These are phyloP conservation scores for Drosophila persimilis DNA, from an alignment of 1,140 invertebrate genomes.

Conservation along the genomic window DNA sequence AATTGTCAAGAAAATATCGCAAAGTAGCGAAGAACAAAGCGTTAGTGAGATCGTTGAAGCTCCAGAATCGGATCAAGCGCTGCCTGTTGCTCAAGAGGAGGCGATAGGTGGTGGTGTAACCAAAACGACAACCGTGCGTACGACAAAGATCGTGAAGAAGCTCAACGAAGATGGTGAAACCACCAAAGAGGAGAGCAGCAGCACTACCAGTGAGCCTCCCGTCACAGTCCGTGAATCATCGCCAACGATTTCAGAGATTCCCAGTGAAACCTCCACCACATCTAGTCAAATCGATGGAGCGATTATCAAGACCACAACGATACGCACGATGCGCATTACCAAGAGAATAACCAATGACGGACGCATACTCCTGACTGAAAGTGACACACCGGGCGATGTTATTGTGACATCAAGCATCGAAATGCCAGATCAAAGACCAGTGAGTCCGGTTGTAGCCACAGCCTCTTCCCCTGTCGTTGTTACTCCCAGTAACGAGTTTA, in stretches of 20 bases:
- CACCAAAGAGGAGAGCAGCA: slow-evolving; percentile 65
- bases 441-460: slow-evolving; percentile 54
- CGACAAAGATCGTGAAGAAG: slow-evolving; percentile 71
- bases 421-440: slow-evolving; percentile 72
- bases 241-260: slow-evolving; percentile 67
- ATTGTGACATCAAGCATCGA: slow-evolving; percentile 78
- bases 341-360: slow-evolving; percentile 77
- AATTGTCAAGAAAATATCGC: slow-evolving; percentile 72
- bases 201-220: slow-evolving; percentile 56
- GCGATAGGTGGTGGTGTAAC: slow-evolving; percentile 58
- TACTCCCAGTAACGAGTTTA: slow-evolving; percentile 48
- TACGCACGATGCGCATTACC: slow-evolving; percentile 78
- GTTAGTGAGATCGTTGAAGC: slow-evolving; percentile 9
- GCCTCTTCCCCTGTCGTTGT: slow-evolving; percentile 37
- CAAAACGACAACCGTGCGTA: slow-evolving; percentile 79
- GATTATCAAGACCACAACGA: slow-evolving; percentile 80
- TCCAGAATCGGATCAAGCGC: slow-evolving; percentile 1
- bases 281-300: slow-evolving; percentile 79
- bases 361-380: slow-evolving; percentile 74
- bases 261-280: slow-evolving; percentile 70
- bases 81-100: slow-evolving; percentile 27
- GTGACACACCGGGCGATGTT: slow-evolving; percentile 66
- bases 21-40: slow-evolving; percentile 59
- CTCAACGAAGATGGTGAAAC: slow-evolving; percentile 69
- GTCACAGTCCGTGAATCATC: slow-evolving; percentile 62